Evolutionary conservation across 2,888 invertebrate species (phyloP), one percentile per base, ranked within the genome.

Genomic region (Plebejus argus): DNA sequence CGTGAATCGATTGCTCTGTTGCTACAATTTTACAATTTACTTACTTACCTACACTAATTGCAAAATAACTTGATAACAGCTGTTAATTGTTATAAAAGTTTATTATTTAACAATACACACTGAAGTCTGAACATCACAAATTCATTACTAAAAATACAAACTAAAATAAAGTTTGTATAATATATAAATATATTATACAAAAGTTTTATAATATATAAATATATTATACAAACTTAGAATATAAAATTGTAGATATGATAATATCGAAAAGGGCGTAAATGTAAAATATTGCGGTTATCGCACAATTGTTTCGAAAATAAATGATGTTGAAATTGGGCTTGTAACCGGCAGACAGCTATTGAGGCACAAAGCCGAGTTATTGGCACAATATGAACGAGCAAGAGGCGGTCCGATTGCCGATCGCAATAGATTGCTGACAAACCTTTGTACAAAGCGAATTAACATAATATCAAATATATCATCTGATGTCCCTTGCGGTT

Each of bases 391-490:
- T 71, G 71, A 71, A 71, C 35, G 71, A 23, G 39, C 39, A 39
- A 71, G n/a, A 39, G 71, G 35, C 71, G n/a, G 35, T 71, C 35
- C n/a, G 39, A 71, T 39, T 18, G 71, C 71, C 35, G 71, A 71
- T 71, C n/a, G 71, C n/a, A 71, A 39, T 66, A n/a, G 35, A n/a
- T 71, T 71, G 71, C 39, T 71, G 71, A 71, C 71, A 35, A n/a
- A 39, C n/a, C 71, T 71, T 66, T 28, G 66, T 33, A 66, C 5
- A 66, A 66, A 66, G 66, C 66, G 28, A 28, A 66, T 28, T 66
- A 66, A 28, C 66, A 28, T 28, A 28, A 66, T 33, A 33, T 66
- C 15, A 15, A 23, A 66, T 66, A 61, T 61, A 12, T 61, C 23
- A 28, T 61, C 12, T 23, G 66, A 66, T 66, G 23, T 23, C 15